Evolutionary conservation across 1,140 invertebrate genomes (phyloP).

Genomic region (Papilio polyxenes): DNA sequence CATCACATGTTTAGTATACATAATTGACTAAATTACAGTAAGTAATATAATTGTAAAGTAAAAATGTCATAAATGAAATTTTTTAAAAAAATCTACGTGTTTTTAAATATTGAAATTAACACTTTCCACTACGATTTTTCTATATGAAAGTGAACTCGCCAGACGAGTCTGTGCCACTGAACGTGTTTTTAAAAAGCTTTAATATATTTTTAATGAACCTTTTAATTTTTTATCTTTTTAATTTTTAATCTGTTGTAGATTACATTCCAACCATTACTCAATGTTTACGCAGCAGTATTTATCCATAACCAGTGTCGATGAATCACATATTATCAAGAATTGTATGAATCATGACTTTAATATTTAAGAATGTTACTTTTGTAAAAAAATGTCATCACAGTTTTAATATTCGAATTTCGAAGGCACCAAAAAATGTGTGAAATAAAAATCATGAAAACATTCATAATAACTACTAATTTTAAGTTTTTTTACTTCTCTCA

Average conservation of each 20-base stretch:
- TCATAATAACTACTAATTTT: too few relatives aligned
- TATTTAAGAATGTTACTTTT: neutral
- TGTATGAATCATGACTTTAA: neutral
- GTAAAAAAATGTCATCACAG: neutral
- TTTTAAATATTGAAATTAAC: too few relatives aligned
- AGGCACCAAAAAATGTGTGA: neutral
- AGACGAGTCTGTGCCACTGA: too few relatives aligned
- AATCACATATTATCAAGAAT: conserved; percentile 9
- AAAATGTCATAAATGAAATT: neutral
- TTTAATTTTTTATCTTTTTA: neutral
- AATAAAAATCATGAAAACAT: neutral
- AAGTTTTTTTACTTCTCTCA: too few relatives aligned
- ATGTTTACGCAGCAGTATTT: conserved; percentile 3
- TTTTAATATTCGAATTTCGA: neutral
- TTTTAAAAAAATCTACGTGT: too few relatives aligned
- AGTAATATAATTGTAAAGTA: too few relatives aligned
- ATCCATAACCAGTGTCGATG: neutral
- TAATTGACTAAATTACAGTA: too few relatives aligned
- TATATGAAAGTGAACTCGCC: too few relatives aligned
- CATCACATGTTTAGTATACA: too few relatives aligned
- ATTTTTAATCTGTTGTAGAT: neutral
- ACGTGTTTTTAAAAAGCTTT: too few relatives aligned
- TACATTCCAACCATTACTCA: conserved; percentile 9
- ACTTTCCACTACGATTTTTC: too few relatives aligned
- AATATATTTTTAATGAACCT: too few relatives aligned